These are phyloP conservation scores for Ammodytes dubius DNA, from an alignment of 2,113 vertebrate genomes.

Conservation along the genomic window DNA sequence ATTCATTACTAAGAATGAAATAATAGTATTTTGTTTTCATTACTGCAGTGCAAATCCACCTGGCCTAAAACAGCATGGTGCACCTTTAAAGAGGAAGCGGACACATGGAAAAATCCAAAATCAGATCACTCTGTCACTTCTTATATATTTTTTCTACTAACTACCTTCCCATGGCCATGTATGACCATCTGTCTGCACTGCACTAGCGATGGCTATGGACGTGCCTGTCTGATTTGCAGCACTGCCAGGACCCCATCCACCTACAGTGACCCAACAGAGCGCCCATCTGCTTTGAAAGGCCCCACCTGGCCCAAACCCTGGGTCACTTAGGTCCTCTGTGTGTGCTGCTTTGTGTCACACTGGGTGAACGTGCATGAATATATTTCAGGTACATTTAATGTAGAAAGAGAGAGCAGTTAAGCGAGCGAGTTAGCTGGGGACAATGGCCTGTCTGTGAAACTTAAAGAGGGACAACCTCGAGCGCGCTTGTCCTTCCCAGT, in stretches of 20 bases:
- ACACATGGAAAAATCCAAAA: not conserved
- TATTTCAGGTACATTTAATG: not conserved
- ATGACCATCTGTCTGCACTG: slow-evolving; percentile 53
- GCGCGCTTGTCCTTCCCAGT: slow-evolving; percentile 55
- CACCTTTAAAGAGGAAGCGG: not conserved
- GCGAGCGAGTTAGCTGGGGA: slow-evolving; percentile 36
- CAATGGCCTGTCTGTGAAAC: slow-evolving; percentile 56
- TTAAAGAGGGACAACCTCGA: slow-evolving; percentile 59
- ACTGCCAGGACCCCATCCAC: slow-evolving; percentile 53
- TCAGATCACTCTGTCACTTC: slow-evolving; percentile 1
- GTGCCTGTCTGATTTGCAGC: slow-evolving; percentile 26
- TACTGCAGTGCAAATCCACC: too few relatives aligned
- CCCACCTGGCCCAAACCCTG: slow-evolving; percentile 16
- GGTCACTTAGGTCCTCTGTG: slow-evolving; percentile 15
- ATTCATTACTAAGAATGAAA: too few relatives aligned
- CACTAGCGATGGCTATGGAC: slow-evolving; percentile 27
- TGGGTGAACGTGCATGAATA: not conserved
- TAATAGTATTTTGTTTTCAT: too few relatives aligned
- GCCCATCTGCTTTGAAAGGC: slow-evolving; percentile 48
- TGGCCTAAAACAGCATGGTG: too few relatives aligned
- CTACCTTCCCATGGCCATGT: slow-evolving; percentile 25
- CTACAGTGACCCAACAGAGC: slow-evolving; percentile 62
- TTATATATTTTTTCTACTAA: slow-evolving; percentile 27
- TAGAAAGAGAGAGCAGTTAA: slow-evolving; percentile 14
- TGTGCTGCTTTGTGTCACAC: not conserved